A percentile compares a stretch with the other conserved stretches of the same genome.
phyloP scores from a whole-genome alignment of 1,140 invertebrate species.

The Atta texana region DNA sequence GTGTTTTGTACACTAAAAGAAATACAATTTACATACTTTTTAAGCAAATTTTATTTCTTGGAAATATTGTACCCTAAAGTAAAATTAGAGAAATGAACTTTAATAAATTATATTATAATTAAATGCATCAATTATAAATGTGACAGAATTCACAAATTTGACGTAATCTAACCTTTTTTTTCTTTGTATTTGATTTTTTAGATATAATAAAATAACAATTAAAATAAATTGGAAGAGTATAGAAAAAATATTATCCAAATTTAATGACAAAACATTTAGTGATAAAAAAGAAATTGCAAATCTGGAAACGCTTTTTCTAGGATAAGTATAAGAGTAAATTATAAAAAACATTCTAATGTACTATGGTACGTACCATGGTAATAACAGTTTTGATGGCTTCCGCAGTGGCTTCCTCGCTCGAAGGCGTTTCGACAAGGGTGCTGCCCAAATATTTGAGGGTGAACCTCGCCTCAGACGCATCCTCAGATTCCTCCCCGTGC shows the following conservation, averaged over 20 bases:
- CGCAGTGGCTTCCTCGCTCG: constrained; percentile 88
- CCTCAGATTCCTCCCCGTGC: constrained; percentile 87
- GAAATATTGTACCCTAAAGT: background rate
- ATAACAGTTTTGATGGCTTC: constrained; percentile 91
- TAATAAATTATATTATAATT: background rate
- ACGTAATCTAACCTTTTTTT: background rate
- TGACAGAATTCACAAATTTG: background rate
- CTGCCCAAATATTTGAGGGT: constrained; percentile 91
- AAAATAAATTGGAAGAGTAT: background rate
- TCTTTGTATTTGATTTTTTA: background rate
- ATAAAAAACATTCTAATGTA: constrained; percentile 33
- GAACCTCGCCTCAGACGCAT: constrained; percentile 88
- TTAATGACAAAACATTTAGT: background rate
- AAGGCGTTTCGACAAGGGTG: constrained; percentile 89
- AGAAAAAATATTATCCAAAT: background rate
- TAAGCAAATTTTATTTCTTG: background rate
- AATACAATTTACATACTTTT: background rate
- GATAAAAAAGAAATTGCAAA: no score
- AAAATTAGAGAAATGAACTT: background rate
- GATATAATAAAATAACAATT: background rate
- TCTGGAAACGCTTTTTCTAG: background rate
- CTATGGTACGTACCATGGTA: constrained; percentile 85
- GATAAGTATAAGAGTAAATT: background rate
- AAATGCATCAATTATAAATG: background rate
- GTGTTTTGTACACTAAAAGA: background rate